Conservation (phyloP, 2,113 vertebrate species). For the Urocitellus parryii region DNA sequence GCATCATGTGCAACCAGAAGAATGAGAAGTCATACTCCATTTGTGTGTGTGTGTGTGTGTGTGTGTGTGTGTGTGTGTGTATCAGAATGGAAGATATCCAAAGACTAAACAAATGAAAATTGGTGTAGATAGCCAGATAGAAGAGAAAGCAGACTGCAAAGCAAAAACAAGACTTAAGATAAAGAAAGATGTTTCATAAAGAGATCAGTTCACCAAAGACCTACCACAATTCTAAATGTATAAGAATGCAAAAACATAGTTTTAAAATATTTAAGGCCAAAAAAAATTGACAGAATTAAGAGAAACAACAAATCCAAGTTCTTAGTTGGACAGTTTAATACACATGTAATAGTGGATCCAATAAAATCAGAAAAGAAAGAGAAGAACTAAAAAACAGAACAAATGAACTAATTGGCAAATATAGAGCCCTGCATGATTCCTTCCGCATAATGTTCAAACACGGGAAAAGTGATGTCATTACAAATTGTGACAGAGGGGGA, state of each 20-base stretch:
- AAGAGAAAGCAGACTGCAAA: not conserved
- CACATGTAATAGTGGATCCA: not conserved
- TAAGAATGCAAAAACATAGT: not conserved
- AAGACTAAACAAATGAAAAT: not conserved
- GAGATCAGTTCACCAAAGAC: not conserved
- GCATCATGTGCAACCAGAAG: too few species aligned
- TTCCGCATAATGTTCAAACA: not conserved
- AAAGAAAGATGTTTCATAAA: not conserved
- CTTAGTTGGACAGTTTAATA: not conserved
- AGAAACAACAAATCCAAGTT: not conserved
- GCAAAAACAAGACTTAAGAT: not conserved
- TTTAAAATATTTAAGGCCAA: constrained; percentile 12
- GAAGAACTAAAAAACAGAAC: not conserved
- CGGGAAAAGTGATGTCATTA: not conserved
- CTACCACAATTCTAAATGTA: not conserved
- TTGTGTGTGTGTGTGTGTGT: too few species aligned
- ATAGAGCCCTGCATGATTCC: not conserved
- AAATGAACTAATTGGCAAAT: not conserved
- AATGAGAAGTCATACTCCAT: too few species aligned
- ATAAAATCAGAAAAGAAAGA: not conserved
- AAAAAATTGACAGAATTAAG: not conserved
- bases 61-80: too few species aligned
- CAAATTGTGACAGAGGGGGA: not conserved
- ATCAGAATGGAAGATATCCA: not conserved
- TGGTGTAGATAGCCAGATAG: not conserved